These are phyloP conservation scores for Notoglanidium macrostoma DNA, from an alignment of 2,797 vertebrate genomes.

Conservation along the genomic window DNA sequence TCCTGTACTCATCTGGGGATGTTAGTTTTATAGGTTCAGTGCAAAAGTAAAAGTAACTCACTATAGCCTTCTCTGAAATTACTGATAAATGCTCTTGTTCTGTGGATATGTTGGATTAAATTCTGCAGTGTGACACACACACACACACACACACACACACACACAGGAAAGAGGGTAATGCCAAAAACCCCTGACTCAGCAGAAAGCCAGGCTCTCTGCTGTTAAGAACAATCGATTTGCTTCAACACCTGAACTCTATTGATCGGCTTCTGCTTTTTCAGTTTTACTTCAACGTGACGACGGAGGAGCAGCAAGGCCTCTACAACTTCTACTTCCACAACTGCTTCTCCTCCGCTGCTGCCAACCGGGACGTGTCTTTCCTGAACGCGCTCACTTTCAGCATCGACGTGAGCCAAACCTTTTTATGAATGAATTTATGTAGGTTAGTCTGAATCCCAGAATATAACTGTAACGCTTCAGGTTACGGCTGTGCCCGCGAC, in stretches of 20 bases:
- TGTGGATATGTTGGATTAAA: background rate
- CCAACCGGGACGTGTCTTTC: background rate
- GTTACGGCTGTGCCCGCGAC: too few species aligned
- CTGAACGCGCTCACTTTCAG: slow-evolving; percentile 69
- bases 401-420: slow-evolving; percentile 78
- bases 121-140: background rate
- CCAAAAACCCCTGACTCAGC: background rate
- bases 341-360: slow-evolving; percentile 60
- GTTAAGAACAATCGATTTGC: background rate
- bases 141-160: background rate
- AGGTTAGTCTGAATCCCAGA: background rate
- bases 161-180: background rate
- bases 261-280: slow-evolving; percentile 56
- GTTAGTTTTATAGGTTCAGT: background rate
- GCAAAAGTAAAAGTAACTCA: background rate
- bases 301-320: slow-evolving; percentile 79
- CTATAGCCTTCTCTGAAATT: background rate
- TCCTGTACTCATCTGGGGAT: background rate
- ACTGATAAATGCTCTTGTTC: background rate
- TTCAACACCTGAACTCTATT: background rate
- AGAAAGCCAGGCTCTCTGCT: background rate
- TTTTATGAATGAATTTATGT: background rate
- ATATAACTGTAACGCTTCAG: background rate
- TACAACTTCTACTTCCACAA: slow-evolving; percentile 88
- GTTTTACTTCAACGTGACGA: slow-evolving; percentile 82